phyloP scores from a whole-genome alignment of 2,888 invertebrate genomes.

The Herminia tarsipennalis region DNA sequence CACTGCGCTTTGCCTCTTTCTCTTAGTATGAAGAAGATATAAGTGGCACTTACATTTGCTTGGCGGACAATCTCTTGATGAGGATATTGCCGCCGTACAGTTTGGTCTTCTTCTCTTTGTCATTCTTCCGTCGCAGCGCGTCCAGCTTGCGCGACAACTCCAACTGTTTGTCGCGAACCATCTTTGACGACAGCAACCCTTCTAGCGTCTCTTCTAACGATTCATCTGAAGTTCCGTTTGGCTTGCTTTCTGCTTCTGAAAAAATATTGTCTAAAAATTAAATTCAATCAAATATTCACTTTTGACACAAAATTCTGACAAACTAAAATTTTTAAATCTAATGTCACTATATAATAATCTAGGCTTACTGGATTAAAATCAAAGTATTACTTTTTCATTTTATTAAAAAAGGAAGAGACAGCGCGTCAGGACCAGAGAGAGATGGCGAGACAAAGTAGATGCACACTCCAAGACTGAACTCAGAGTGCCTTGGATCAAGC shows the following conservation, averaged over 20 bases:
- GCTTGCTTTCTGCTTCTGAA: conserved; percentile 53
- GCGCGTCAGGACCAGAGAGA: no score
- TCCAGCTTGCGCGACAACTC: conserved; percentile 96
- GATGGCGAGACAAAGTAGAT: no score
- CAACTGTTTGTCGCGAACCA: conserved; percentile 92
- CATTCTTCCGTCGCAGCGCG: conserved; percentile 91
- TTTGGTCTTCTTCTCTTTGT: conserved; percentile 90
- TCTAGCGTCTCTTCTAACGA: conserved; percentile 92
- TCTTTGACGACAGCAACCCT: conserved; percentile 92
- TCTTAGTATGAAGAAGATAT: background rate
- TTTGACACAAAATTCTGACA: background rate
- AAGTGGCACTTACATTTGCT: conserved; percentile 57
- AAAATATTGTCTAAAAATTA: background rate
- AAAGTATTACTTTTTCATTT: no score
- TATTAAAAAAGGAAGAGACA: no score
- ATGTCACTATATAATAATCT: no score
- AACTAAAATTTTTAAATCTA: no score
- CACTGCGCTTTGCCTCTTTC: no score
- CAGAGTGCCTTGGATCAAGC: no score
- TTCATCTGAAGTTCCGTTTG: conserved; percentile 80
- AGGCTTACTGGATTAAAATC: no score
- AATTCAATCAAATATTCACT: background rate
- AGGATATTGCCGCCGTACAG: conserved; percentile 85
- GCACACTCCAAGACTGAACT: no score
- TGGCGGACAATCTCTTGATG: conserved; percentile 55